Base-by-base conservation (phyloP, 35 echinoderm and acorn worm species). In the Apostichopus parvimensis region DNA sequence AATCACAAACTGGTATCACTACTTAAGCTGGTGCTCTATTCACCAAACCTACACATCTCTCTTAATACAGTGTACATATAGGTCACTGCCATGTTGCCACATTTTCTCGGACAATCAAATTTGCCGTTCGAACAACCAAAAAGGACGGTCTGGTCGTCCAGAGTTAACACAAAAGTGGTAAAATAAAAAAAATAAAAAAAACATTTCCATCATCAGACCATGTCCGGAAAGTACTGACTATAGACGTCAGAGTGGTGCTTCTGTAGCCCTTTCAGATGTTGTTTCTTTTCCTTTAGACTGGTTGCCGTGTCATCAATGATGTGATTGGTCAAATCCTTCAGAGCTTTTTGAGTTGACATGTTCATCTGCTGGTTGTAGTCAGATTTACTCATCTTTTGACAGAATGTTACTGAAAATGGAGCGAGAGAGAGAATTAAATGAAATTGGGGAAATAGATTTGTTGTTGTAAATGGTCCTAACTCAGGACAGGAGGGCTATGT, bases 221-320 rank as follows among this genome's bases (percentile, higher is more conserved):
- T 99, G 80, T 94, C 23, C 17, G 97, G 25, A 64, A 99, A 99
- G 79, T 99, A 75, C 13, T 92, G 87, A 65, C 92, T 71, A 70
- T 94, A 99, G 14, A 99, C 57, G 7, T 82, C 85, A 4, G 21
- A 25, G 75, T 99, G 93, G 57, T 94, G 81, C 84, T 99, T 99
- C 82, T 96, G 91, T 8, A 99, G 87, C 10, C 79, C 80, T 77
- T 99, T 95, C 20, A 99, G 88, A 28, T 93, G 91, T 23, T 99
- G 97, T 62, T 96, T 99, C 91, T 99, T 99, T 21, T 96, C 95
- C 56, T 90, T 96, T 3, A 99, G 92, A 57, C 86, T 54, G 21
- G 94, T 85, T 52, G 80, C 87, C 54, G 92, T 90, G 89, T 99
- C 93, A 62, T 99, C 97, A 13, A 99, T 96, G 53, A 99, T 92